Conservation (phyloP, 2,797 vertebrate species). For the Denticeps clupeoides region DNA sequence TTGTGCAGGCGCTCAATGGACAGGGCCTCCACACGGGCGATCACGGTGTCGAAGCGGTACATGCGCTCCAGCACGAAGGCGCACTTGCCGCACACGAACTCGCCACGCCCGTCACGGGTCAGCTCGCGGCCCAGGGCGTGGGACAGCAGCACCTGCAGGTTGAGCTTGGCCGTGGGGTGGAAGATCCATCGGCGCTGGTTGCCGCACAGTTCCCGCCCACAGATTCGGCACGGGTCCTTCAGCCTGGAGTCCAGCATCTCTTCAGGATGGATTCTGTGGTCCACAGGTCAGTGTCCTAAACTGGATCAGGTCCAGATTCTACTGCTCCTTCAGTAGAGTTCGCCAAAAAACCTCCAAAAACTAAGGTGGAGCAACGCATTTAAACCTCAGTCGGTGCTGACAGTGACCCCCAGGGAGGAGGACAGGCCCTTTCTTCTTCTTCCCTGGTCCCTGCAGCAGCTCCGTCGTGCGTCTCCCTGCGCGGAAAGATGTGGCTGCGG, state of each 20-base stretch:
- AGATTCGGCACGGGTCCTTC: slow-evolving; percentile 83
- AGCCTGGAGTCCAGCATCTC: slow-evolving; percentile 57
- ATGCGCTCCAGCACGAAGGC: slow-evolving; percentile 93
- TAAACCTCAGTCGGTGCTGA: too few relatives aligned
- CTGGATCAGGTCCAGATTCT: too few relatives aligned
- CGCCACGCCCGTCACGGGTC: slow-evolving; percentile 75
- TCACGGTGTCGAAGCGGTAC: slow-evolving; percentile 78
- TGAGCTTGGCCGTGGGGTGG: slow-evolving; percentile 81
- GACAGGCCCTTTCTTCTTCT: too few relatives aligned
- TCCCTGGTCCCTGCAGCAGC: too few relatives aligned
- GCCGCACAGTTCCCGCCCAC: slow-evolving; percentile 83
- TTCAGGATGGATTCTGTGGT: not conserved
- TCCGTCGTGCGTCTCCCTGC: too few relatives aligned
- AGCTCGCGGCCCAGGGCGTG: slow-evolving; percentile 81
- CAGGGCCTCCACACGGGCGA: slow-evolving; percentile 71
- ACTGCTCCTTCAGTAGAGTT: too few relatives aligned
- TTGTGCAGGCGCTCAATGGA: slow-evolving; percentile 76
- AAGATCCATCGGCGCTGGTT: slow-evolving; percentile 97
- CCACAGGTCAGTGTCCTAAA: too few relatives aligned
- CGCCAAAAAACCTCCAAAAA: too few relatives aligned
- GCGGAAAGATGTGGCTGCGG: too few relatives aligned
- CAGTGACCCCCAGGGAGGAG: too few relatives aligned
- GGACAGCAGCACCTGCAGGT: slow-evolving; percentile 85
- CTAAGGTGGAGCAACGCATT: too few relatives aligned
- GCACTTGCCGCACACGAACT: slow-evolving; percentile 95